Evolutionary conservation across 2,797 vertebrate genomes (phyloP).

Genomic region (Spatula versicolor): DNA sequence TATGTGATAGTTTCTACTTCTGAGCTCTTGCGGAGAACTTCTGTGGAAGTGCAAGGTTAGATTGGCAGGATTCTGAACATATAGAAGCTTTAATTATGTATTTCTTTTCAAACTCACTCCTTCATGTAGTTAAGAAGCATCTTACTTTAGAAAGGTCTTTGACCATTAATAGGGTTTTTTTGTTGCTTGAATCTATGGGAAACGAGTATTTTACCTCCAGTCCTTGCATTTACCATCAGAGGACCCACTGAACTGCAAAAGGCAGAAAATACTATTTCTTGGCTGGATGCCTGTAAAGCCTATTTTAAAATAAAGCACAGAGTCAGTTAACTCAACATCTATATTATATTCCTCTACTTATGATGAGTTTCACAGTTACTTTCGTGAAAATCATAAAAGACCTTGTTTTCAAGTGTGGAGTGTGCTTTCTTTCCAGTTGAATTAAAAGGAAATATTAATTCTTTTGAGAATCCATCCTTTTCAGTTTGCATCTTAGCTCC

Average conservation of each 20-base stretch:
- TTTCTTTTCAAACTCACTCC: neutral
- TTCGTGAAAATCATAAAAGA: neutral
- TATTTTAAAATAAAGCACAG: neutral
- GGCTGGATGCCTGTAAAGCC: neutral
- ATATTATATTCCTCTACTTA: neutral
- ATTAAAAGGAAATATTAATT: neutral
- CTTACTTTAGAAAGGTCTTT: neutral
- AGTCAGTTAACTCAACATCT: neutral
- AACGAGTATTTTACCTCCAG: neutral
- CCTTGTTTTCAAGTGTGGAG: neutral
- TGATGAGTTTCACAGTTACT: neutral
- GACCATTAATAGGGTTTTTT: neutral
- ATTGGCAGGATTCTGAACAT: neutral
- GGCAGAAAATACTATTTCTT: neutral
- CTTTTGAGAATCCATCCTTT: neutral
- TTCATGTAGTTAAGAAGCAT: neutral
- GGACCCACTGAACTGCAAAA: neutral
- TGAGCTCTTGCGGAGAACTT: neutral
- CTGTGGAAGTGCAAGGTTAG: neutral
- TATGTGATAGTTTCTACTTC: neutral
- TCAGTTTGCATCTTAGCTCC: neutral
- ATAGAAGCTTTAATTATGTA: neutral
- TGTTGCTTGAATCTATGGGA: neutral
- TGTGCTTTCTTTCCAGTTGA: neutral
- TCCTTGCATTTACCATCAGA: neutral